phyloP scores from a whole-genome alignment of 2,888 invertebrate species.

The Sarcophaga variegata region DNA sequence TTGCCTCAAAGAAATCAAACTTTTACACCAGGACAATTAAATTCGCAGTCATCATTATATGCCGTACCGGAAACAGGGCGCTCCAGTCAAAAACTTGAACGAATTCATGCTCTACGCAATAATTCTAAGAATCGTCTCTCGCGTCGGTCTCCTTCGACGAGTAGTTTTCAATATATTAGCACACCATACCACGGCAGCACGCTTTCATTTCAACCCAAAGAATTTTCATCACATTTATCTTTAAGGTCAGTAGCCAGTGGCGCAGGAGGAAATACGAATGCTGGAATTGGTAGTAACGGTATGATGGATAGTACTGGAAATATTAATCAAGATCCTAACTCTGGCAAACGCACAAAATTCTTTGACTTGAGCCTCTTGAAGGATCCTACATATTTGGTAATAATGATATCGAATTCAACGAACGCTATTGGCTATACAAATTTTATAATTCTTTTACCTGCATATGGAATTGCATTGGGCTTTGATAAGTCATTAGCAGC shows the following conservation, averaged over 20 bases:
- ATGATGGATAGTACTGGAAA: slow-evolving; percentile 74
- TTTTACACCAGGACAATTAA: slow-evolving; percentile 83
- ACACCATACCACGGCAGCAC: slow-evolving; percentile 94
- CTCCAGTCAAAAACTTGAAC: slow-evolving; percentile 77
- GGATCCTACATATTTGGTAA: slow-evolving; percentile 91
- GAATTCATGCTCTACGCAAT: slow-evolving; percentile 73
- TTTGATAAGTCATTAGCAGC: slow-evolving; percentile 89
- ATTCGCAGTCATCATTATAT: slow-evolving; percentile 86
- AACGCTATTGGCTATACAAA: slow-evolving; percentile 94
- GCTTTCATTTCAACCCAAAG: slow-evolving; percentile 89
- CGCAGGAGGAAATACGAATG: slow-evolving; percentile 74
- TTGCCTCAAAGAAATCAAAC: slow-evolving; percentile 82
- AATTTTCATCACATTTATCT: slow-evolving; percentile 90
- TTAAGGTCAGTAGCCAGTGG: slow-evolving; percentile 86
- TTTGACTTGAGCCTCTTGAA: slow-evolving; percentile 88
- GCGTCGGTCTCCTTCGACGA: slow-evolving; percentile 88
- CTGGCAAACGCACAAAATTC: slow-evolving; percentile 83
- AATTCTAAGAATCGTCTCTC: slow-evolving; percentile 83
- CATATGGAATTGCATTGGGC: slow-evolving; percentile 87
- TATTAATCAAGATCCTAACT: slow-evolving; percentile 65
- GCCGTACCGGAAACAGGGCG: slow-evolving; percentile 87
- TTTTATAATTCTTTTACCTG: slow-evolving; percentile 90
- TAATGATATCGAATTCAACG: slow-evolving; percentile 92
- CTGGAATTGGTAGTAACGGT: slow-evolving; percentile 63
- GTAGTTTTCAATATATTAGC: slow-evolving; percentile 92